These are phyloP conservation scores for Leptodirus hochenwartii DNA, from an alignment of 2,888 invertebrate genomes.

Conservation along the genomic window DNA sequence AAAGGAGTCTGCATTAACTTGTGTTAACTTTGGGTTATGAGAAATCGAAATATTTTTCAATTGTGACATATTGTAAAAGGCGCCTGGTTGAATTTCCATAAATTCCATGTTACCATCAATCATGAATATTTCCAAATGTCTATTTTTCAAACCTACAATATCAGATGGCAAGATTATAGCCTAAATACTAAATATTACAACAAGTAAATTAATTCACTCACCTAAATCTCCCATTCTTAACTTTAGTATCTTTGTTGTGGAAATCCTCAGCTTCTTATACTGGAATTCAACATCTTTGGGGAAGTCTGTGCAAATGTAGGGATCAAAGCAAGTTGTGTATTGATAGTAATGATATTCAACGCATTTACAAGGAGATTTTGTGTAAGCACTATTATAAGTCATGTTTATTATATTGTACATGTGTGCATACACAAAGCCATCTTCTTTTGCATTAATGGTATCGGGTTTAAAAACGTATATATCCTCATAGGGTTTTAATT, in stretches of 20 bases:
- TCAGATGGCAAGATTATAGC: no score
- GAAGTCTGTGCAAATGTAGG: constrained; percentile 30
- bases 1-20: constrained; percentile 30
- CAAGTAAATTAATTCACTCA: no score
- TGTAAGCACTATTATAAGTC: no score
- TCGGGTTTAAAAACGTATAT: no score
- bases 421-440: no score
- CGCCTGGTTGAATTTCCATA: constrained; percentile 29
- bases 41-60: constrained; percentile 35
- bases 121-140: constrained; percentile 28
- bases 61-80: constrained; percentile 30
- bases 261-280: constrained; percentile 28
- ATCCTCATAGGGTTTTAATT: no score
- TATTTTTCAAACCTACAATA: no score
- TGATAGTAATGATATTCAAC: no score
- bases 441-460: no score
- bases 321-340: constrained; percentile 34
- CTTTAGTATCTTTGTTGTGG: constrained; percentile 29
- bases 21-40: constrained; percentile 30
- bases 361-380: no score
- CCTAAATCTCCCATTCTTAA: constrained; percentile 15
- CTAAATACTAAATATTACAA: no score
- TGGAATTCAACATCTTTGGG: constrained; percentile 29
- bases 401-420: no score
- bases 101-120: constrained; percentile 37